Conservation (phyloP, 2,113 vertebrate genomes). For the Meleagris gallopavo region DNA sequence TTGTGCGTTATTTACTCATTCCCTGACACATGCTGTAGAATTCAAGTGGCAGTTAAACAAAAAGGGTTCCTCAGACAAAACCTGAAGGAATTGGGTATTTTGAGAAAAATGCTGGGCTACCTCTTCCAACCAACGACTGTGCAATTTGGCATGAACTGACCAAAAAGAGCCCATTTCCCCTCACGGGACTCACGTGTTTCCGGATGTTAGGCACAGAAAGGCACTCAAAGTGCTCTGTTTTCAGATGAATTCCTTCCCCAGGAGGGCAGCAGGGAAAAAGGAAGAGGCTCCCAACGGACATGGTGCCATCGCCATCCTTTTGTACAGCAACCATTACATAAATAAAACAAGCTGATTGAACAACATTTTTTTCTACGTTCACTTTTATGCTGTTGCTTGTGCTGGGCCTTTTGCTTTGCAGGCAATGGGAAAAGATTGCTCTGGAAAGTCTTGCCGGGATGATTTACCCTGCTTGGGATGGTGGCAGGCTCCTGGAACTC, state of each 20-base stretch:
- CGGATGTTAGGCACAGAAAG: not conserved
- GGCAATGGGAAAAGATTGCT: not conserved
- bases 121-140: not conserved
- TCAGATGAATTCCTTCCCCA: not conserved
- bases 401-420: not conserved
- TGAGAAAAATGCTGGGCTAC: not conserved
- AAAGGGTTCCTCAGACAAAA: not conserved
- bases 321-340: not conserved
- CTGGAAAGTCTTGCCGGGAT: not conserved
- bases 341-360: not conserved
- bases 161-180: not conserved
- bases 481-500: not conserved
- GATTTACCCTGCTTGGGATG: not conserved
- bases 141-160: not conserved
- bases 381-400: not conserved
- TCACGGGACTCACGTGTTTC: not conserved
- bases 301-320: not conserved
- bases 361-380: not conserved
- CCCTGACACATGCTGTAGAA: conserved; percentile 44
- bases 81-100: not conserved
- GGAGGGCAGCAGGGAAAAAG: not conserved
- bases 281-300: rapidly evolving
- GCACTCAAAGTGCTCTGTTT: not conserved
- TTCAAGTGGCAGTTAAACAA: conserved; percentile 31
- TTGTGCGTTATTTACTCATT: conserved; percentile 67